Base-by-base conservation (phyloP, 37 sponge, comb jelly and placozoan species). In the Theonella swinhoei region DNA sequence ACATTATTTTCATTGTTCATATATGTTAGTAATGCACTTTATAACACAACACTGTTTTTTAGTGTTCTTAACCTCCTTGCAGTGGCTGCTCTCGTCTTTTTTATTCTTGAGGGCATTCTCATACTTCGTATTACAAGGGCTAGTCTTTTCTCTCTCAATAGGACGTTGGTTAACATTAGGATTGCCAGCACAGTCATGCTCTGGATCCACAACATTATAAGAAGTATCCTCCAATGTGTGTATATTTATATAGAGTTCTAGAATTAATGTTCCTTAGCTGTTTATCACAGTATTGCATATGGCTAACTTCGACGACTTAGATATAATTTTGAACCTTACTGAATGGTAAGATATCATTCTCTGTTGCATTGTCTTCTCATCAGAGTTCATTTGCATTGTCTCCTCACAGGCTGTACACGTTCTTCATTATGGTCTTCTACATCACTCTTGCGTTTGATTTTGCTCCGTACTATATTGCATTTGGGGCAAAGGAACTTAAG, bases 1-100 rank as follows among this genome's bases (percentile, higher is more conserved):
- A 81, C 19, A 92, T 91, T 58, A 33, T 82, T 71, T 54, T 33
- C 39, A 1, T 65, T 26, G 79, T 95, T 26, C 95, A 95, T 39
- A 29, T 43, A 4, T 70, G 94, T 90, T 14, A 76, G 91, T 80
- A 1, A 19, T n/a, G n/a, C n/a, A n/a, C n/a, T n/a, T n/a, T n/a
- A n/a, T n/a, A n/a, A n/a, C n/a, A n/a, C n/a, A n/a, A n/a, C n/a
- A n/a, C n/a, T n/a, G n/a, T n/a, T n/a, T n/a, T n/a, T n/a, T n/a
- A 65, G 3, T 41, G 39, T 24, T 26, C 30, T 34, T 3, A 31
- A 14, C 19, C 8, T 37, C 70, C 24, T 0, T 78, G 14, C 87
- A 91, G 92, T 63, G 33, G 75, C 39, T 68, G 92, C 92, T 0
- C 71, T 75, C 41, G 33, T 79, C 9, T 73, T 83, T 70, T 91